phyloP scores from a whole-genome alignment of 2,113 vertebrate species.

The human region DNA sequence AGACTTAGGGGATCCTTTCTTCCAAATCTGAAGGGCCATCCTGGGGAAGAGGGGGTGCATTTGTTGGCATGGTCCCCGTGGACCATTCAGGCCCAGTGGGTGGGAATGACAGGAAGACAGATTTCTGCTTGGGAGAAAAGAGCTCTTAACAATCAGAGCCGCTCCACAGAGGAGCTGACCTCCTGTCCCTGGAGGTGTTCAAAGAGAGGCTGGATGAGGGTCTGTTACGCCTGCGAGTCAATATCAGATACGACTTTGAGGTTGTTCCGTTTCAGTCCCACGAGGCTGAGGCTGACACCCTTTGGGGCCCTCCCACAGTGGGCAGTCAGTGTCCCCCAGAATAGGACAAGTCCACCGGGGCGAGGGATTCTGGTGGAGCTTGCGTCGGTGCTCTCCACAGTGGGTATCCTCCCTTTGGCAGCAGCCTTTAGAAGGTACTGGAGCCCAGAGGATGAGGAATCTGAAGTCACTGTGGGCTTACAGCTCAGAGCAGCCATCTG shows the following conservation, averaged over 20 bases:
- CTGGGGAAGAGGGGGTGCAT: neutral
- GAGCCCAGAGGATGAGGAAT: neutral
- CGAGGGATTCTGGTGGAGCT: neutral
- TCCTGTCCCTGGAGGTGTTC: neutral
- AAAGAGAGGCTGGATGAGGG: neutral
- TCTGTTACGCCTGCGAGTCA: neutral
- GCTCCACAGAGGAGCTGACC: neutral
- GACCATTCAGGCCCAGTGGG: neutral
- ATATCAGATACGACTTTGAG: neutral
- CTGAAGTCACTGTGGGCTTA: neutral
- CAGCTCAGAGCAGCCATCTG: neutral
- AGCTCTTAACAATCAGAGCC: neutral
- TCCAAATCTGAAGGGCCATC: neutral
- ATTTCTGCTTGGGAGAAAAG: neutral
- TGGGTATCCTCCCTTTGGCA: neutral
- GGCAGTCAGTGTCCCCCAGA: neutral
- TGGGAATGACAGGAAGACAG: neutral
- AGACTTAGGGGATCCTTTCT: neutral
- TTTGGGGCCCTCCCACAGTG: neutral
- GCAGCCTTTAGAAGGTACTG: neutral
- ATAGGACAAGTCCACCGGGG: neutral
- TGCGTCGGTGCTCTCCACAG: neutral
- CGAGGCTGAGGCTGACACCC: neutral
- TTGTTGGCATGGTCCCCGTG: neutral
- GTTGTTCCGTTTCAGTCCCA: neutral